Conservation (phyloP, 2,797 vertebrate genomes). For the Buphagus erythrorhynchus region DNA sequence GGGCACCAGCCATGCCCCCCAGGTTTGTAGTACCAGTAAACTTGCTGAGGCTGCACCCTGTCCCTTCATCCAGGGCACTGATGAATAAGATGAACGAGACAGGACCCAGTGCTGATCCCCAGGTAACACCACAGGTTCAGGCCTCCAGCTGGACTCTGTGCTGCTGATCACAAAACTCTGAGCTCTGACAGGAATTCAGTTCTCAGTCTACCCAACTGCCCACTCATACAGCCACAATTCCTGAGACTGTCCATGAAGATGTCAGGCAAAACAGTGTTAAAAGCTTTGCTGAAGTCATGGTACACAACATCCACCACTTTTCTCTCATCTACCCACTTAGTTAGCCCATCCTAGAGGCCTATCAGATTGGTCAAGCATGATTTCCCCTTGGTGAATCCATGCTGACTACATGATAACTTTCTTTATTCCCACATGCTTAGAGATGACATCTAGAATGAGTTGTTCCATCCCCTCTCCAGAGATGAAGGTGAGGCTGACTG, state of each 20-base stretch:
- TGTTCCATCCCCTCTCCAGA: not conserved
- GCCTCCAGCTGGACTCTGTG: not conserved
- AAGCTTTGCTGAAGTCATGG: not conserved
- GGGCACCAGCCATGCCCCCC: not conserved
- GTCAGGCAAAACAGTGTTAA: not conserved
- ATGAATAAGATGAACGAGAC: fast-evolving
- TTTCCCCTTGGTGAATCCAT: not conserved
- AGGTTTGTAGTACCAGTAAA: not conserved
- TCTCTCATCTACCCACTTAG: not conserved
- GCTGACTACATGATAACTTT: not conserved
- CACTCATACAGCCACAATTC: not conserved
- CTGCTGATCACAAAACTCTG: not conserved
- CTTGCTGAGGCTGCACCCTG: not conserved
- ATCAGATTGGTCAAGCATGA: not conserved
- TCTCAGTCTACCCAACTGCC: not conserved
- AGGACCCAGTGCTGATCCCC: not conserved
- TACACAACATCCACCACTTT: not conserved
- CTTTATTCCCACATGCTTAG: not conserved
- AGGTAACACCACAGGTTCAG: not conserved
- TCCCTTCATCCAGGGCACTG: not conserved
- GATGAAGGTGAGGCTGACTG: not conserved
- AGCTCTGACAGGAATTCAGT: not conserved
- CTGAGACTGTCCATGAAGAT: not conserved
- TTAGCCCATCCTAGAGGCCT: not conserved
- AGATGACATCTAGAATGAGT: not conserved